These are phyloP conservation scores for Sipha flava DNA, from an alignment of 1,140 invertebrate genomes.

Conservation along the genomic window DNA sequence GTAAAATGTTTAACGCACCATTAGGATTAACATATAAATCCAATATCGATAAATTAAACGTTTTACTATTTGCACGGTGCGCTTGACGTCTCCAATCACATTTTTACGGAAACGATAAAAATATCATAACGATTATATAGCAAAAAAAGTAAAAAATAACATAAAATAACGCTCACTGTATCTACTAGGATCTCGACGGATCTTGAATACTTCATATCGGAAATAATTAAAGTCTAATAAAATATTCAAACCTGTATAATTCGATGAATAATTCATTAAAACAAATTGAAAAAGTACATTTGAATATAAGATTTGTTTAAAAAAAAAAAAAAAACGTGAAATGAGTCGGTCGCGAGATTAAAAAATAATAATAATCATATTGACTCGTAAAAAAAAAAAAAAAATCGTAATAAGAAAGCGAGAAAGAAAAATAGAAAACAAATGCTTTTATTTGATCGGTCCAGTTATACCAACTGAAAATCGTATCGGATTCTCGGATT, in stretches of 20 bases:
- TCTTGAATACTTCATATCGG: background rate
- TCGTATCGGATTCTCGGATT: background rate
- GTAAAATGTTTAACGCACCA: background rate
- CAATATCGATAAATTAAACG: background rate
- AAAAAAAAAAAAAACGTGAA: too few relatives aligned
- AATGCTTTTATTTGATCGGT: background rate
- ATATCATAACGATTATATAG: too few relatives aligned
- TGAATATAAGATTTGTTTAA: background rate
- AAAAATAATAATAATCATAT: background rate
- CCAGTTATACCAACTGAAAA: background rate
- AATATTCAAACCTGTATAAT: background rate
- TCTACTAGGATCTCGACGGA: background rate
- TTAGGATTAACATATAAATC: background rate
- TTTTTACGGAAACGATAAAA: background rate
- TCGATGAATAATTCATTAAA: background rate
- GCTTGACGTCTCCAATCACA: too few relatives aligned
- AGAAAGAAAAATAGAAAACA: background rate
- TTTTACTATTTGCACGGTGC: background rate
- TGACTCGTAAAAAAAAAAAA: too few relatives aligned
- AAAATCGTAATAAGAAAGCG: background rate
- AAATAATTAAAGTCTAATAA: slow-evolving; percentile 5
- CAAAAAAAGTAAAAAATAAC: background rate
- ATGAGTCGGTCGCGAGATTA: background rate
- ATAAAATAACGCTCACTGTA: background rate
- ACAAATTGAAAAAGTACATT: background rate